Evolutionary conservation across 1,140 invertebrate genomes (phyloP).

Genomic region (Drosophila athabasca): DNA sequence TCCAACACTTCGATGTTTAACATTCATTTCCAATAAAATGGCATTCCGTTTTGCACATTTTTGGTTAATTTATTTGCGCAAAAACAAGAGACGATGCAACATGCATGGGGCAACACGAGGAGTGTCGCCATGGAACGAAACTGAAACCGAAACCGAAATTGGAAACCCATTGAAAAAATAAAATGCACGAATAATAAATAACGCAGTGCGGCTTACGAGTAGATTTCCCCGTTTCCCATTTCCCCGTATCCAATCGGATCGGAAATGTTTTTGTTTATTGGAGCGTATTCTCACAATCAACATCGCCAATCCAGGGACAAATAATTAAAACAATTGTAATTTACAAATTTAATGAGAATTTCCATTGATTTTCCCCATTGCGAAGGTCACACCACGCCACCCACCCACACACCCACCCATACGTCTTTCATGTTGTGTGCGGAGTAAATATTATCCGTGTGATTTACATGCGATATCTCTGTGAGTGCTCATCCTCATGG

Average conservation of each 20-base stretch:
- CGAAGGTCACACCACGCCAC: no score
- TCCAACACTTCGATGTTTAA: conserved; percentile 48
- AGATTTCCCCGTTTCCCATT: neutral
- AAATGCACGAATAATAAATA: conserved; percentile 5
- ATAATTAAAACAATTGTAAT: conserved; percentile 48
- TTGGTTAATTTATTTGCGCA: conserved; percentile 50
- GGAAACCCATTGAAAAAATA: conserved; percentile 1
- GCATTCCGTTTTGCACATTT: conserved; percentile 31
- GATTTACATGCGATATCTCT: conserved; percentile 13
- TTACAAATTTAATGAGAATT: conserved; percentile 46
- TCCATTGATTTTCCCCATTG: conserved; percentile 5
- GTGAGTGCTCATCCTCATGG: conserved; percentile 7
- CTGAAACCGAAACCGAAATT: conserved; percentile 9
- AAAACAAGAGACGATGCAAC: conserved; percentile 16
- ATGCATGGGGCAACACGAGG: conserved; percentile 4
- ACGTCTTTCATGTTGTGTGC: neutral
- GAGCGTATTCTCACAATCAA: neutral
- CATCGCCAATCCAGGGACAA: neutral
- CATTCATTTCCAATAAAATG: conserved; percentile 71
- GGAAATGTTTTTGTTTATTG: conserved; percentile 5
- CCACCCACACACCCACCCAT: no score
- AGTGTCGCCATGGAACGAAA: no score
- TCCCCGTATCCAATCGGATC: conserved; percentile 24
- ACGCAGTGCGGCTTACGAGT: neutral
- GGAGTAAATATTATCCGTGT: conserved; percentile 22